A percentile compares a stretch with the other conserved stretches of the same genome.
phyloP scores from a whole-genome alignment of 1,140 invertebrate genomes.

The Colletes gigas region DNA sequence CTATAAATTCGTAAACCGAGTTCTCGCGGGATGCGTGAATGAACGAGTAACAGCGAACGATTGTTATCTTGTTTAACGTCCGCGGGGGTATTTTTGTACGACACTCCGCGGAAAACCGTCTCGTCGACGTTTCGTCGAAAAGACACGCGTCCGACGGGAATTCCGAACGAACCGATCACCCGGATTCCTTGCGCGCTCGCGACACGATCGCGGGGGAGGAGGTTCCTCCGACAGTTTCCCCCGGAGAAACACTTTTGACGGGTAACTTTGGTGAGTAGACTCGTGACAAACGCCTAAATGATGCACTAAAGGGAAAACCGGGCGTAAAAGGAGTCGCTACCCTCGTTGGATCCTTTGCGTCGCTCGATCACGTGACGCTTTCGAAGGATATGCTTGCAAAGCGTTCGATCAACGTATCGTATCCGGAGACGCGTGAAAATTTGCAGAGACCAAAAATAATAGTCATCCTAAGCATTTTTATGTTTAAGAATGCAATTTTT shows the following conservation, averaged over 20 bases:
- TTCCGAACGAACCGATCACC: background rate
- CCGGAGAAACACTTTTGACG: too few species aligned
- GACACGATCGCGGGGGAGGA: background rate
- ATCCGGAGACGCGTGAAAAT: too few species aligned
- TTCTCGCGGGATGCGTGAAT: constrained; percentile 3
- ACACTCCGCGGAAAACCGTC: constrained; percentile 35
- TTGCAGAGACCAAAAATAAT: too few species aligned
- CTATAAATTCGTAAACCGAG: constrained; percentile 17
- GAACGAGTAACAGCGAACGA: constrained; percentile 41
- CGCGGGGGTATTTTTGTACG: constrained; percentile 40
- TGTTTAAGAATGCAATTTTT: too few species aligned
- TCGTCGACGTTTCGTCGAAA: constrained; percentile 16
- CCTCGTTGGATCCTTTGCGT: constrained; percentile 2
- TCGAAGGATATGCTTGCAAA: background rate
- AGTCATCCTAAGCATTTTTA: too few species aligned
- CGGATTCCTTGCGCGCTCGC: background rate
- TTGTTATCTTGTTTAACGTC: constrained; percentile 51
- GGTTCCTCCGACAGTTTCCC: background rate
- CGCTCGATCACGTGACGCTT: too few species aligned
- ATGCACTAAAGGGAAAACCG: constrained; percentile 5
- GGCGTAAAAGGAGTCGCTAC: background rate
- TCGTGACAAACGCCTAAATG: constrained; percentile 17
- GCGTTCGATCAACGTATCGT: background rate
- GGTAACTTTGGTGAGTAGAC: background rate
- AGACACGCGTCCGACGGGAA: background rate